These are phyloP conservation scores for Drosophila neutralis DNA, from an alignment of 2,888 invertebrate genomes.

Conservation along the genomic window DNA sequence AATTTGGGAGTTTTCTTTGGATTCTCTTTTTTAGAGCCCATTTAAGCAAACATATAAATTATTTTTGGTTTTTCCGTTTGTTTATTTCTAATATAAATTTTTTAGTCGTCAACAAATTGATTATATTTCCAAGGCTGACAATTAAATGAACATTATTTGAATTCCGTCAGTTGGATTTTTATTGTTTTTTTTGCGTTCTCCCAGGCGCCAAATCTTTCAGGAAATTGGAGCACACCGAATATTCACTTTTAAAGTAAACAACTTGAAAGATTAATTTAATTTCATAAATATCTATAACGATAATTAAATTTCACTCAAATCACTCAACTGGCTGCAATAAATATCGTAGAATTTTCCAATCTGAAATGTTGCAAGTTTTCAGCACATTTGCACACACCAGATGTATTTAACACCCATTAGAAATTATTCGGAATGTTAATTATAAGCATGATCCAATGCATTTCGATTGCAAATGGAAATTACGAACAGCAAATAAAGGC, in stretches of 20 bases:
- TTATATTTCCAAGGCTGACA: constrained; percentile 2
- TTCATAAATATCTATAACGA: neutral
- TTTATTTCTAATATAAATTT: neutral
- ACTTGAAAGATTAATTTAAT: too few species aligned
- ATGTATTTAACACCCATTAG: constrained; percentile 25
- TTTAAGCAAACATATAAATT: neutral
- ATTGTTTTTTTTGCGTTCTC: neutral
- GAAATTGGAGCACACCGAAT: neutral
- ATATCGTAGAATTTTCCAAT: neutral
- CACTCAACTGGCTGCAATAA: neutral
- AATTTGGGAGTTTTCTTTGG: neutral
- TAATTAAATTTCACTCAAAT: neutral
- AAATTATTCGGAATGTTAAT: constrained; percentile 45
- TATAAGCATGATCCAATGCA: constrained; percentile 72
- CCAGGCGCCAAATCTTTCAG: neutral
- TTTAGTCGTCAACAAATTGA: neutral
- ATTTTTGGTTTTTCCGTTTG: neutral
- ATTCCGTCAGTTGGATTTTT: neutral
- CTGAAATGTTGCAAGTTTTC: constrained; percentile 6
- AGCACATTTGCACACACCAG: constrained; percentile 11
- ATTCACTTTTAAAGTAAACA: neutral
- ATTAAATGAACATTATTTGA: neutral
- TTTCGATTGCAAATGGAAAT: constrained; percentile 49
- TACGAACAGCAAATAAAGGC: constrained; percentile 21
- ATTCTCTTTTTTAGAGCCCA: neutral